phyloP scores from a whole-genome alignment of 1,140 invertebrate species.

The Parapsyche elsis region DNA sequence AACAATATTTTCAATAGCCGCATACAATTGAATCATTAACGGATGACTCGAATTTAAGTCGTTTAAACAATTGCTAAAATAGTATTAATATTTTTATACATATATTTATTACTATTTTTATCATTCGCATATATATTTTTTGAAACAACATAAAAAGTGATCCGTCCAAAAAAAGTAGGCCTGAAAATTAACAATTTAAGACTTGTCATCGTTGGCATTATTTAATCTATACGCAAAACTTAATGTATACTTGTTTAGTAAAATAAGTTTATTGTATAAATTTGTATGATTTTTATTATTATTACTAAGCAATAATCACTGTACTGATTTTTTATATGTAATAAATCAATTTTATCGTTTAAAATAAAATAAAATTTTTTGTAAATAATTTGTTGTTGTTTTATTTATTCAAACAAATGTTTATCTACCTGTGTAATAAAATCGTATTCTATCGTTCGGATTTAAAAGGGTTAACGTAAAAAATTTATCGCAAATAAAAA shows the following conservation, averaged over 20 bases:
- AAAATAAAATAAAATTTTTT: conserved; percentile 8
- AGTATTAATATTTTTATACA: too few relatives aligned
- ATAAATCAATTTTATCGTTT: conserved; percentile 27
- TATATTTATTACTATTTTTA: too few relatives aligned
- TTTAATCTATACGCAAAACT: conserved; percentile 4
- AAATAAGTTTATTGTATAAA: not conserved
- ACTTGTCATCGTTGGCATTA: conserved; percentile 24
- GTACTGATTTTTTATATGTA: conserved; percentile 20
- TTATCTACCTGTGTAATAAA: too few relatives aligned
- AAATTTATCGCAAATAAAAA: not conserved
- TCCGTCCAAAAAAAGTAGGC: not conserved
- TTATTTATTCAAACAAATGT: not conserved
- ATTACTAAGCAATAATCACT: not conserved
- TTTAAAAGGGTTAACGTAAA: not conserved
- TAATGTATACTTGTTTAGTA: not conserved
- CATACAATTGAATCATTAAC: too few relatives aligned
- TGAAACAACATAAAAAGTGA: too few relatives aligned
- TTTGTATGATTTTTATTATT: not conserved
- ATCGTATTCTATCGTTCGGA: not conserved
- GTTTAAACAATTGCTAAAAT: too few relatives aligned
- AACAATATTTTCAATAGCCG: not conserved
- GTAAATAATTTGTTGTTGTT: not conserved
- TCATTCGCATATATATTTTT: too few relatives aligned
- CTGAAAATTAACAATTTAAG: not conserved
- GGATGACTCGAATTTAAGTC: too few relatives aligned